phyloP scores from a whole-genome alignment of 2,888 invertebrate species.

The Acholoe squamosa region DNA sequence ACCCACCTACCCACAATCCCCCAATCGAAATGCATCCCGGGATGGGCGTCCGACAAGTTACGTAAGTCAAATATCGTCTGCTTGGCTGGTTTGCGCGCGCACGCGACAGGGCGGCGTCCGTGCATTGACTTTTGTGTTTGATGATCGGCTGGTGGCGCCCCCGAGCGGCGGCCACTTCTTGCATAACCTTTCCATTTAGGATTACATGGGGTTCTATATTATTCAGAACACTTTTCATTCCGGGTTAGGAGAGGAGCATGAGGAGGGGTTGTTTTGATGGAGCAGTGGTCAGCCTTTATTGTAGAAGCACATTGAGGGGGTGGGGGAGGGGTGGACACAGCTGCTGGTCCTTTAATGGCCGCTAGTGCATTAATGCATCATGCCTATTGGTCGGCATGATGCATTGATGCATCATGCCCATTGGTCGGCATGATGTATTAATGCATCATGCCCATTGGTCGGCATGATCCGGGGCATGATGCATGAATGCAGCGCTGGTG shows the following conservation, averaged over 20 bases:
- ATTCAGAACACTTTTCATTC: constrained; percentile 1
- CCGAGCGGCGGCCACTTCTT: background rate
- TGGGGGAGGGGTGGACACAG: no score
- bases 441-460: no score
- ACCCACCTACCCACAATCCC: background rate
- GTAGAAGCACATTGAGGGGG: no score
- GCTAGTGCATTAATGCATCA: no score
- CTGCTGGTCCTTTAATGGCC: no score
- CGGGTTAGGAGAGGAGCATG: background rate
- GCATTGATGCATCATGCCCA: no score
- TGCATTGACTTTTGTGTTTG: constrained; percentile 20
- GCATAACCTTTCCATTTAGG: constrained; percentile 17
- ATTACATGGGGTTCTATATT: constrained; percentile 41
- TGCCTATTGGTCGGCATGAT: no score
- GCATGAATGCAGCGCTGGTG: no score
- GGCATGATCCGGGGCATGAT: no score
- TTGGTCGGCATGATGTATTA: no score
- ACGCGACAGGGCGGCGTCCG: background rate
- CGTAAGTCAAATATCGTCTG: constrained; percentile 36
- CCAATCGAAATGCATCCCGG: constrained; percentile 33
- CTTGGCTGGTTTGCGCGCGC: background rate
- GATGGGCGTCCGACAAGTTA: background rate
- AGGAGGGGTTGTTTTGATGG: background rate
- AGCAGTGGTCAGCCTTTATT: background rate
- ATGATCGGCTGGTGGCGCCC: background rate